These are phyloP conservation scores for Penaeus monodon DNA, from an alignment of 2,888 invertebrate genomes.

Conservation along the genomic window DNA sequence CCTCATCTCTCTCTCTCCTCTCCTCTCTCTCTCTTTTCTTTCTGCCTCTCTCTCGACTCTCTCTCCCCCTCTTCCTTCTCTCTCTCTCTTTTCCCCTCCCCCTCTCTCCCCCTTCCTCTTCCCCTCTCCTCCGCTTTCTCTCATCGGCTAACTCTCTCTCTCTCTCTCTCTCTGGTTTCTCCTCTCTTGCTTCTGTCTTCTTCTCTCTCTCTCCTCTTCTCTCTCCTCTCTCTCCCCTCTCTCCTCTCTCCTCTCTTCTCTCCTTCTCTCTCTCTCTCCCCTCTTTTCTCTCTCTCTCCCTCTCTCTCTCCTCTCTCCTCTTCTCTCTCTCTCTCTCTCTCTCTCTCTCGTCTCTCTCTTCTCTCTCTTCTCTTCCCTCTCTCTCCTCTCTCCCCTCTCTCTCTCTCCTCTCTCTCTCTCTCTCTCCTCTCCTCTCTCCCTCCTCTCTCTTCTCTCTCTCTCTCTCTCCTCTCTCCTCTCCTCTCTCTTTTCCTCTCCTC, in stretches of 20 bases:
- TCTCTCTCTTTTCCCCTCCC: not conserved
- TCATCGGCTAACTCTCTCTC: no score
- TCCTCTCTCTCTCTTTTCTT: not conserved
- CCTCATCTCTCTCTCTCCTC: not conserved
- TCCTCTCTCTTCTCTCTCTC: not conserved
- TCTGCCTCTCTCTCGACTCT: not conserved
- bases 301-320: not conserved
- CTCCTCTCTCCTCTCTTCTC: not conserved
- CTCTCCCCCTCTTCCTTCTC: not conserved
- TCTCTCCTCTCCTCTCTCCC: not conserved
- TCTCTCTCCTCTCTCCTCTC: slow-evolving; percentile 1
- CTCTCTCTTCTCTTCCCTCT: not conserved
- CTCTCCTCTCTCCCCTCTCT: not conserved
- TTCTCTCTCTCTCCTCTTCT: no score
- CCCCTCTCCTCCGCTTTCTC: not conserved
- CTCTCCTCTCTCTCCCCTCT: no score
- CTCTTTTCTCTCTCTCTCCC: not conserved
- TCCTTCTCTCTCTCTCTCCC: not conserved
- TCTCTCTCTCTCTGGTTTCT: not conserved
- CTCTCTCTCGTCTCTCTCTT: not conserved
- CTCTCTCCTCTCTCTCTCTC: no score
- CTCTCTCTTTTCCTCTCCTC: no score
- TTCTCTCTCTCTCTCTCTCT: not conserved
- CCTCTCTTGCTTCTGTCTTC: not conserved
- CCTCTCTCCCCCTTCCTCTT: no score